These are phyloP conservation scores for Drosophila tsacasi DNA, from an alignment of 1,140 invertebrate genomes.

Conservation along the genomic window DNA sequence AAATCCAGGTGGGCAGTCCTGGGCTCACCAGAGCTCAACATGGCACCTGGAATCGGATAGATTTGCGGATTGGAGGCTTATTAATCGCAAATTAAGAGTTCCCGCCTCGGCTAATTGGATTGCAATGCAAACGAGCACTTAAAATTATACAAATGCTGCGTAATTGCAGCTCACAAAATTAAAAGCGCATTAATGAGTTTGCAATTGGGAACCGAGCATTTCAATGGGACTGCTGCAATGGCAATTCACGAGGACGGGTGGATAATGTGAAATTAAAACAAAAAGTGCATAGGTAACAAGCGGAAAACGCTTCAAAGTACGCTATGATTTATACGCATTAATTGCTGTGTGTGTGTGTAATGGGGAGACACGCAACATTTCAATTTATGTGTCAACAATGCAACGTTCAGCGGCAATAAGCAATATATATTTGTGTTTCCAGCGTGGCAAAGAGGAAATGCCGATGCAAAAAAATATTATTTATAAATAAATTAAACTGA, in stretches of 20 bases:
- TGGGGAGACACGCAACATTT: constrained; percentile 58
- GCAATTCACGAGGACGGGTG: constrained; percentile 36
- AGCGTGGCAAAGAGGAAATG: constrained; percentile 47
- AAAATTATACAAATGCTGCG: constrained; percentile 67
- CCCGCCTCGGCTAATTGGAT: constrained; percentile 62
- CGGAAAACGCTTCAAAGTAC: constrained; percentile 75
- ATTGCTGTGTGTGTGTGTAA: constrained; percentile 42
- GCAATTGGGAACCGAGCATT: constrained; percentile 41
- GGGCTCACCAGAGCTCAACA: constrained; percentile 52
- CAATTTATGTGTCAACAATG: constrained; percentile 81
- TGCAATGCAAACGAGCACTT: constrained; percentile 64
- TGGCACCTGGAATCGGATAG: constrained; percentile 42
- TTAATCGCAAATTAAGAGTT: constrained; percentile 73
- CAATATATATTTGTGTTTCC: constrained; percentile 62
- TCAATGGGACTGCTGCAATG: constrained; percentile 34
- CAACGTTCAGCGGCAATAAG: constrained; percentile 54
- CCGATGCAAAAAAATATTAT: constrained; percentile 49
- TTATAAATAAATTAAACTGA: constrained; percentile 80
- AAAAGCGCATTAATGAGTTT: constrained; percentile 76
- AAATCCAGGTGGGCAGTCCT: constrained; percentile 59
- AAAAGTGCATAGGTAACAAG: constrained; percentile 77
- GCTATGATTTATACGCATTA: constrained; percentile 76
- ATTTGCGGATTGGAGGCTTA: constrained; percentile 40
- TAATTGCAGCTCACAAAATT: constrained; percentile 68
- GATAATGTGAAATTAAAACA: constrained; percentile 75